These are phyloP conservation scores for Sebastes taczanowskii DNA, from an alignment of 2,797 vertebrate genomes.

Conservation along the genomic window DNA sequence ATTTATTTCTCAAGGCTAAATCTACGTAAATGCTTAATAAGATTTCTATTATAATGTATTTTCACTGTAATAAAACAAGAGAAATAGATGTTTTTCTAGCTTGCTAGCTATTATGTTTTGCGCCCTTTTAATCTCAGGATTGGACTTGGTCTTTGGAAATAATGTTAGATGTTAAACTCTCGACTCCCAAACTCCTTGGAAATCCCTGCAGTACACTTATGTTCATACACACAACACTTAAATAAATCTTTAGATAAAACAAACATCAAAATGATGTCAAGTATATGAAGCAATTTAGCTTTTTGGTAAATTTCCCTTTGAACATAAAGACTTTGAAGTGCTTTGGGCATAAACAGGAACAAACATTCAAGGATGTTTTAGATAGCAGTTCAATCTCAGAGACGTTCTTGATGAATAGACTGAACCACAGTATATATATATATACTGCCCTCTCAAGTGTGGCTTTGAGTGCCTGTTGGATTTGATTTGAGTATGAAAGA, in stretches of 20 bases:
- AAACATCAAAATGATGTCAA: constrained; percentile 5
- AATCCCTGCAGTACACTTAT: background rate
- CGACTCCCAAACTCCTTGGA: background rate
- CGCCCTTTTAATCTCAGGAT: background rate
- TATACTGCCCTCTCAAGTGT: constrained; percentile 9
- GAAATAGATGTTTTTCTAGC: background rate
- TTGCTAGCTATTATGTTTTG: background rate
- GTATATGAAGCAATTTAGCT: background rate
- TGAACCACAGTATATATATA: background rate
- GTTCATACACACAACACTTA: background rate
- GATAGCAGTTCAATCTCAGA: constrained; percentile 3
- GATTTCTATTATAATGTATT: background rate
- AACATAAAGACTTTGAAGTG: background rate
- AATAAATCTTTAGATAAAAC: background rate
- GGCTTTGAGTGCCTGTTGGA: constrained; percentile 25
- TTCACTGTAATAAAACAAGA: background rate
- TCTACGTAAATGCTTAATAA: background rate
- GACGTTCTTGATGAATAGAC: constrained; percentile 25
- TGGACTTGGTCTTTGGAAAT: background rate
- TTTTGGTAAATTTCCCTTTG: background rate
- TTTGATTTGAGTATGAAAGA: constrained; percentile 14
- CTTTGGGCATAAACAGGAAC: background rate
- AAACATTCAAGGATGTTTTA: constrained; percentile 18
- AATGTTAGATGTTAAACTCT: background rate
- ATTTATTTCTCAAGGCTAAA: background rate